Evolutionary conservation across 2,113 vertebrate genomes (phyloP).

Genomic region (Aegotheles bennettii): DNA sequence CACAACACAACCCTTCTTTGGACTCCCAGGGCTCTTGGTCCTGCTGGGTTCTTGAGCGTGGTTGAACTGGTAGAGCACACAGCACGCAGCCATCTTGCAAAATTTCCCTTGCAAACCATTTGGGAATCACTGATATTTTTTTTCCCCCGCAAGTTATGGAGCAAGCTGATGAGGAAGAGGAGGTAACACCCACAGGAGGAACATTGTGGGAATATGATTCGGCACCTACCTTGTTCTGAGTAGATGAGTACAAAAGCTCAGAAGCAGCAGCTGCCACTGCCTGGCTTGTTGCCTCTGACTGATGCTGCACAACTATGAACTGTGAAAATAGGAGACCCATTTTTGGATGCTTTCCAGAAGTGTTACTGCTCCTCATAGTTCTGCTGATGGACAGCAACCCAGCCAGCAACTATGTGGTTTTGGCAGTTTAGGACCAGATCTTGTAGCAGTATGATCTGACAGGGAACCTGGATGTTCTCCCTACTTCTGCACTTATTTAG

Average conservation of each 20-base stretch:
- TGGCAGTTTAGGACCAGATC: background rate
- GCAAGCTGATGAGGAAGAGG: background rate
- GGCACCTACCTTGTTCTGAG: background rate
- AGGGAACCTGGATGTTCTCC: background rate
- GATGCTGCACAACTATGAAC: background rate
- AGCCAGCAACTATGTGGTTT: background rate
- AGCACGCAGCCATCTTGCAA: background rate
- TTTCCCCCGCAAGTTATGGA: background rate
- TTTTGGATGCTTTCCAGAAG: background rate
- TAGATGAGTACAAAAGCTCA: background rate
- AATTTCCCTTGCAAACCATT: background rate
- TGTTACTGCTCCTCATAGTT: background rate
- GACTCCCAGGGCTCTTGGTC: background rate
- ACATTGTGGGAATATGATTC: background rate
- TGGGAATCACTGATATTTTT: background rate
- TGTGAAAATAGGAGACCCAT: background rate
- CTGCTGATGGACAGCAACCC: background rate
- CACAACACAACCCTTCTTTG: background rate
- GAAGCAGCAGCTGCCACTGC: background rate
- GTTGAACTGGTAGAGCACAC: background rate
- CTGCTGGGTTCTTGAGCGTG: background rate
- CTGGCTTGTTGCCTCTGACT: background rate
- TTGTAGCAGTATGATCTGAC: background rate
- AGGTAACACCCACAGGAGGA: background rate
- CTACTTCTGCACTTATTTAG: background rate